These are phyloP conservation scores for Belgica antarctica DNA, from an alignment of 2,888 invertebrate genomes.

Conservation along the genomic window DNA sequence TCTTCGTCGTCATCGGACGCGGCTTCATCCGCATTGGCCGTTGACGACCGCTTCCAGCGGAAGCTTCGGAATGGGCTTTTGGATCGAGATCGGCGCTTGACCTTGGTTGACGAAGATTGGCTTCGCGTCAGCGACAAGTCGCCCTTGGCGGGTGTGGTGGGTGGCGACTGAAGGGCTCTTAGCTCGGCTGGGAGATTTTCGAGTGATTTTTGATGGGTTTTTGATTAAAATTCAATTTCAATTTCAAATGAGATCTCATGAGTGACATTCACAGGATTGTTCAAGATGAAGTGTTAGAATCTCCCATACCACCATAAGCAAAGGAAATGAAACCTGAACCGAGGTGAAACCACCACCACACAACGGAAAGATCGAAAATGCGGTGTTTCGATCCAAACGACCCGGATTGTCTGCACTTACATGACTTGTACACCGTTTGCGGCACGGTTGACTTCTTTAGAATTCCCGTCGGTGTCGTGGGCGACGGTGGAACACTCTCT, in stretches of 20 bases:
- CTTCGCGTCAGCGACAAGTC: slow-evolving; percentile 23
- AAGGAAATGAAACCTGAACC: background rate
- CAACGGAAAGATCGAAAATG: background rate
- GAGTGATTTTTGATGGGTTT: too few relatives aligned
- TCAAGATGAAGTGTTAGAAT: background rate
- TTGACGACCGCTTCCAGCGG: slow-evolving; percentile 80
- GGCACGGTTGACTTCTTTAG: slow-evolving; percentile 23
- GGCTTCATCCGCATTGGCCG: slow-evolving; percentile 69
- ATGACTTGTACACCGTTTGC: slow-evolving; percentile 34
- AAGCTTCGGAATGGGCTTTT: slow-evolving; percentile 93
- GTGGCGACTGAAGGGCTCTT: slow-evolving; percentile 47
- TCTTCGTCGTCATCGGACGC: slow-evolving; percentile 86
- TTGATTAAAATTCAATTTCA: background rate
- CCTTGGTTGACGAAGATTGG: slow-evolving; percentile 37
- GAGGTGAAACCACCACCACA: background rate
- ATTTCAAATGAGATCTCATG: slow-evolving; percentile 9
- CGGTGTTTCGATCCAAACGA: background rate
- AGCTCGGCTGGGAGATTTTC: slow-evolving; percentile 47
- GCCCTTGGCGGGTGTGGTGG: slow-evolving; percentile 44
- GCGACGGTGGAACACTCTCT: slow-evolving; percentile 22
- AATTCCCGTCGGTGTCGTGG: slow-evolving; percentile 32
- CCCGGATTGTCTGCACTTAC: slow-evolving; percentile 24
- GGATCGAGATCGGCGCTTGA: slow-evolving; percentile 84
- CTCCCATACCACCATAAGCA: background rate
- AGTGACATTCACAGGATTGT: slow-evolving; percentile 12